These are phyloP conservation scores for Muntiacus reevesi DNA, from an alignment of 2,113 vertebrate species.

Conservation along the genomic window DNA sequence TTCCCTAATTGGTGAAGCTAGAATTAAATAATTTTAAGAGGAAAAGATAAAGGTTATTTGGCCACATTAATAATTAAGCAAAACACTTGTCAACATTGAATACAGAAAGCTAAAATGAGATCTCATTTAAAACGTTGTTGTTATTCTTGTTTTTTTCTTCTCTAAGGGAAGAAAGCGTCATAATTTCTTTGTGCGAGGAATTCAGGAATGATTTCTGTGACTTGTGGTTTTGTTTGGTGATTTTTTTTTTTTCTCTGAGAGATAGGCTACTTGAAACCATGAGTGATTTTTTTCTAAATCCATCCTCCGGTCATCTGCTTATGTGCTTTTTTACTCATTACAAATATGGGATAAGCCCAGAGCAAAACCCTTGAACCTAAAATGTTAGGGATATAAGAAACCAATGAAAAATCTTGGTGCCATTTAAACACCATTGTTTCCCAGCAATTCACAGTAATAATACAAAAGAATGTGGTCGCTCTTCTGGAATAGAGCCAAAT, in stretches of 20 bases:
- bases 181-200: background rate
- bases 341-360: background rate
- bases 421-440: background rate
- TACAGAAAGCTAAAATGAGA: background rate
- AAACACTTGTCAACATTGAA: background rate
- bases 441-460: background rate
- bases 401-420: background rate
- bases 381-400: background rate
- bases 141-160: background rate
- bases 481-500: background rate
- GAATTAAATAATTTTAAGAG: background rate
- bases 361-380: background rate
- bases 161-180: background rate
- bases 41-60: background rate
- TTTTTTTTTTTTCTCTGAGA: background rate
- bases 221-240: background rate
- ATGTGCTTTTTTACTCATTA: background rate
- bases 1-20: background rate
- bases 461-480: background rate
- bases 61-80: slow-evolving; percentile 10
- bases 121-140: background rate
- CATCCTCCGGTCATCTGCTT: background rate
- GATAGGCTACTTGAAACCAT: background rate
- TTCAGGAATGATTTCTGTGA: background rate
- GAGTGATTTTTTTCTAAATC: background rate